phyloP scores from a whole-genome alignment of 2,888 invertebrate species.

The Drosophila neonasuta region DNA sequence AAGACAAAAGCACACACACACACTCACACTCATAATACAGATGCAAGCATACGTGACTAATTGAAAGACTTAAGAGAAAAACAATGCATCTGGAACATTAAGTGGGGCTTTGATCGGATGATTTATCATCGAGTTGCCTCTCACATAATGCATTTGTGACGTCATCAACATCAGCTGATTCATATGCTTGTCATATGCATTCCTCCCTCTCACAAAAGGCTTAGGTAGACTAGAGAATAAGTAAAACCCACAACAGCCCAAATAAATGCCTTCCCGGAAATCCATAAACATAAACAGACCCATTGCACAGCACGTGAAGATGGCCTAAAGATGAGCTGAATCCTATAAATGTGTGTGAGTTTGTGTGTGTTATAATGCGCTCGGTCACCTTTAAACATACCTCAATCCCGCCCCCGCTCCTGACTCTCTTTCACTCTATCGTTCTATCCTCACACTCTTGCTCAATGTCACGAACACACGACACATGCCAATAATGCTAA shows the following conservation, averaged over 20 bases:
- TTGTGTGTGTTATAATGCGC: constrained; percentile 13
- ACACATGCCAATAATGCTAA: constrained; percentile 69
- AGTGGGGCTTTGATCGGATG: background rate
- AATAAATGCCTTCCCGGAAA: constrained; percentile 55
- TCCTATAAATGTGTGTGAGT: constrained; percentile 1
- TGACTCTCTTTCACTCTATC: background rate
- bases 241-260: constrained; percentile 23
- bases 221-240: constrained; percentile 10
- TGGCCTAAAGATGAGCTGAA: constrained; percentile 40
- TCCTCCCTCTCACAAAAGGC: background rate
- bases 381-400: constrained; percentile 44
- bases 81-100: constrained; percentile 4
- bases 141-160: constrained; percentile 11
- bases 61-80: constrained; percentile 10
- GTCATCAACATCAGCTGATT: constrained; percentile 14
- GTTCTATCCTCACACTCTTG: constrained; percentile 2
- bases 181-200: background rate
- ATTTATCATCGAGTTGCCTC: background rate
- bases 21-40: background rate
- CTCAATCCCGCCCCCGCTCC: constrained; percentile 8
- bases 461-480: constrained; percentile 48
- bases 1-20: constrained; percentile 29
- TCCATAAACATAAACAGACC: constrained; percentile 54
- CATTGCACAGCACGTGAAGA: constrained; percentile 53
- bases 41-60: constrained; percentile 19